Evolutionary conservation across 53 echinoderm and acorn worm genomes (phyloP).

Genomic region (Holothuria leucospilota): DNA sequence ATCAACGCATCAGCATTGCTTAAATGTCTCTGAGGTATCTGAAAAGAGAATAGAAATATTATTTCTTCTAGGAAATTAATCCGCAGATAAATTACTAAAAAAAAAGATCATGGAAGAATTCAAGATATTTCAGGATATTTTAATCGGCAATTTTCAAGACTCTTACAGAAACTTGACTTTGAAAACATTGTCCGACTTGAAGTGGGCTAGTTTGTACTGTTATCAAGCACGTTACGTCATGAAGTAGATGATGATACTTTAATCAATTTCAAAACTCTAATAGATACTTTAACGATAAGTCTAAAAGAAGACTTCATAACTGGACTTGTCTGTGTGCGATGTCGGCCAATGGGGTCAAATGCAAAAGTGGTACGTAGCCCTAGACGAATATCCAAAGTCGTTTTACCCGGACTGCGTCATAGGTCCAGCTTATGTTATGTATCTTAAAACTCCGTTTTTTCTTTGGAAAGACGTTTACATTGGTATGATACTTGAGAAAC

Average conservation of each 20-base stretch:
- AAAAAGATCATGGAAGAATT: constrained; percentile 37
- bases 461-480: constrained; percentile 33
- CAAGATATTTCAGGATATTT: constrained; percentile 49
- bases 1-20: not conserved
- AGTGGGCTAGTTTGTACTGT: constrained; percentile 73
- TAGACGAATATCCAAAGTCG: not conserved
- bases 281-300: constrained; percentile 13
- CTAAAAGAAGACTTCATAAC: not conserved
- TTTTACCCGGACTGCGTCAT: not conserved
- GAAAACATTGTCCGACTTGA: constrained; percentile 76
- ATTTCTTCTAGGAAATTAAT: constrained; percentile 16
- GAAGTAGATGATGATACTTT: constrained; percentile 73
- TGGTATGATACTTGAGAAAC: constrained; percentile 31
- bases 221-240: constrained; percentile 56
- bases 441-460: not conserved
- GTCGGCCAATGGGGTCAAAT: not conserved
- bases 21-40: not conserved
- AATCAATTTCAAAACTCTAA: constrained; percentile 41
- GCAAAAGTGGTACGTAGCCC: constrained; percentile 23
- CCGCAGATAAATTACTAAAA: not conserved
- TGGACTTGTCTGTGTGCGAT: not conserved
- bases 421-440: constrained; percentile 19
- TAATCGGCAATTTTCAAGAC: constrained; percentile 65
- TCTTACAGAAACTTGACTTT: constrained; percentile 70
- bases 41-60: constrained; percentile 11